Conservation (phyloP, 2,888 invertebrate genomes). For the Conomelus anceps region DNA sequence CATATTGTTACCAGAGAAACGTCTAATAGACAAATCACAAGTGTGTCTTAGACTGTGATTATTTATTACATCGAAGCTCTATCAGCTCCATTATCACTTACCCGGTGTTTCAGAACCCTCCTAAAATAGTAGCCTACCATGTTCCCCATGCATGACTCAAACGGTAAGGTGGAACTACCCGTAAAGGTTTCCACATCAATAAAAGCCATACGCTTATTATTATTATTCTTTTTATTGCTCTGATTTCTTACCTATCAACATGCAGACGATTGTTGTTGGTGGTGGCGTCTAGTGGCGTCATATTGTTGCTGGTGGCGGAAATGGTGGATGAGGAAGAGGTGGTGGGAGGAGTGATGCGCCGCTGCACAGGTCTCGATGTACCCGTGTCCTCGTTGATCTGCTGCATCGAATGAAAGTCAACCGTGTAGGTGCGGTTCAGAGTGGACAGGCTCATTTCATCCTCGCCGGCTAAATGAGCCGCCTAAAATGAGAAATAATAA, state of each 20-base stretch:
- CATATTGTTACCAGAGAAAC: too few species aligned
- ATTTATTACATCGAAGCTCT: too few species aligned
- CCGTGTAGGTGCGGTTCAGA: constrained; percentile 87
- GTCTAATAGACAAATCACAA: too few species aligned
- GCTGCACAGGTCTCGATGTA: constrained; percentile 85
- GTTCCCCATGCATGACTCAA: too few species aligned
- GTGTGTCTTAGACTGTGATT: too few species aligned
- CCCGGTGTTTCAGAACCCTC: too few species aligned
- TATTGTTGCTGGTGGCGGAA: constrained; percentile 29
- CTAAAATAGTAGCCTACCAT: too few species aligned
- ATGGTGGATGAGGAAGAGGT: constrained; percentile 22
- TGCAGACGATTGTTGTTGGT: constrained; percentile 19
- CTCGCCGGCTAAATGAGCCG: constrained; percentile 87
- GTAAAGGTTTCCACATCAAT: too few species aligned
- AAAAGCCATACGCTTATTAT: too few species aligned
- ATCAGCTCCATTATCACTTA: too few species aligned
- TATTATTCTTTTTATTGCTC: too few species aligned
- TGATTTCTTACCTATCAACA: neutral
- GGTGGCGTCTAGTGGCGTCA: neutral
- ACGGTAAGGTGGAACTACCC: too few species aligned
- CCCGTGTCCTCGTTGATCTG: constrained; percentile 98
- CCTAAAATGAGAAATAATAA: constrained; percentile 41
- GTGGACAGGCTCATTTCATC: constrained; percentile 92
- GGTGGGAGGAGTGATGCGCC: constrained; percentile 56
- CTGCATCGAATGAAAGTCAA: constrained; percentile 95